These are phyloP conservation scores for Trypoxylus dichotomus DNA, from an alignment of 1,140 invertebrate genomes.

Conservation along the genomic window DNA sequence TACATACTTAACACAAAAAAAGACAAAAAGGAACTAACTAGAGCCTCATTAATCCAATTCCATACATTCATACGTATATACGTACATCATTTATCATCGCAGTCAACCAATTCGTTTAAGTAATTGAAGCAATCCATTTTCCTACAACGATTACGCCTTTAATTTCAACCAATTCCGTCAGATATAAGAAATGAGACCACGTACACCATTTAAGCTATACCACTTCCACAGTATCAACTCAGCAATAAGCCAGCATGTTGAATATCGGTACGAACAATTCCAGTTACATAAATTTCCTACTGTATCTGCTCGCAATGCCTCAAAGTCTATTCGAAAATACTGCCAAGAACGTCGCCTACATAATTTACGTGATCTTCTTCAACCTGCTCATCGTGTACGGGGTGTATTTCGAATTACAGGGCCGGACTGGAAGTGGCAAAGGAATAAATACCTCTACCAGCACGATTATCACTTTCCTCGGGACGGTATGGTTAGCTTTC, in stretches of 20 bases:
- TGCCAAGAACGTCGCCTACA: not conserved
- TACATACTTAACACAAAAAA: no score
- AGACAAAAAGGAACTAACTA: no score
- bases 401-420: not conserved
- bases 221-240: not conserved
- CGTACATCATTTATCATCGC: no score
- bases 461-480: not conserved
- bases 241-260: not conserved
- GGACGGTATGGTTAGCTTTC: not conserved
- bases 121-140: no score
- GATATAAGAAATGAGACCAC: no score
- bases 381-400: not conserved
- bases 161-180: no score
- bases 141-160: no score
- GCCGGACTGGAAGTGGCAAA: not conserved
- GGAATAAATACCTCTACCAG: not conserved
- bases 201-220: no score
- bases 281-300: not conserved
- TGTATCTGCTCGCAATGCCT: not conserved
- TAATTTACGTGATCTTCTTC: not conserved
- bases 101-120: no score
- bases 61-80: no score
- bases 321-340: not conserved
- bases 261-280: not conserved
- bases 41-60: no score